A percentile compares a stretch with the other conserved stretches of the same genome.
These are phyloP conservation scores for Caranx ignobilis DNA, from an alignment of 2,113 vertebrate species.

Conservation along the genomic window DNA sequence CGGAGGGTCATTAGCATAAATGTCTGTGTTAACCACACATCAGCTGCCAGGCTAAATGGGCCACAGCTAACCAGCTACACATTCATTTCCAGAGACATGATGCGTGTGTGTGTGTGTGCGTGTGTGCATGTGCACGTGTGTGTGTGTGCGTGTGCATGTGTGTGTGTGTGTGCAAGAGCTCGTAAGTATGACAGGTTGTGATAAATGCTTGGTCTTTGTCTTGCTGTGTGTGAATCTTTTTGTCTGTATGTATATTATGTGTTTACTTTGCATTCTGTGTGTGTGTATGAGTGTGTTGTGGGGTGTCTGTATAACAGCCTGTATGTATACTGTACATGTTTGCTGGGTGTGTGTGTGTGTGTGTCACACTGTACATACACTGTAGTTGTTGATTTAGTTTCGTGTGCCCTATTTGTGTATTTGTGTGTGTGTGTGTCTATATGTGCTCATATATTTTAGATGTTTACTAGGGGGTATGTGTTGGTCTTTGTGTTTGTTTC, in stretches of 20 bases:
- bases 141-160: constrained; percentile 21
- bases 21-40: constrained; percentile 79
- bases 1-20: constrained; percentile 76
- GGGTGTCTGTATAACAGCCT: constrained; percentile 34
- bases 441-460: constrained; percentile 28
- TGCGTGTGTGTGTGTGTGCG: constrained; percentile 33
- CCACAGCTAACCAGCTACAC: constrained; percentile 66
- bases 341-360: constrained; percentile 35
- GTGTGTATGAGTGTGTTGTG: neutral
- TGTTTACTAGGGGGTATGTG: constrained; percentile 31
- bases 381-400: constrained; percentile 63
- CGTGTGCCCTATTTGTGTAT: constrained; percentile 40
- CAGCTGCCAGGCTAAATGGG: constrained; percentile 76
- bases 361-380: constrained; percentile 23
- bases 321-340: constrained; percentile 62
- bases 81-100: constrained; percentile 57
- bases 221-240: constrained; percentile 32
- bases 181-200: constrained; percentile 21
- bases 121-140: constrained; percentile 27
- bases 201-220: constrained; percentile 63
- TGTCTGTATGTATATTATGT: constrained; percentile 43
- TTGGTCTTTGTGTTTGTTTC: constrained; percentile 22
- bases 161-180: constrained; percentile 15
- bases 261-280: constrained; percentile 28
- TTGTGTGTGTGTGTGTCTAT: constrained; percentile 16